Evolutionary conservation across 1,140 invertebrate species (phyloP).

Genomic region (Drosophila repleta): DNA sequence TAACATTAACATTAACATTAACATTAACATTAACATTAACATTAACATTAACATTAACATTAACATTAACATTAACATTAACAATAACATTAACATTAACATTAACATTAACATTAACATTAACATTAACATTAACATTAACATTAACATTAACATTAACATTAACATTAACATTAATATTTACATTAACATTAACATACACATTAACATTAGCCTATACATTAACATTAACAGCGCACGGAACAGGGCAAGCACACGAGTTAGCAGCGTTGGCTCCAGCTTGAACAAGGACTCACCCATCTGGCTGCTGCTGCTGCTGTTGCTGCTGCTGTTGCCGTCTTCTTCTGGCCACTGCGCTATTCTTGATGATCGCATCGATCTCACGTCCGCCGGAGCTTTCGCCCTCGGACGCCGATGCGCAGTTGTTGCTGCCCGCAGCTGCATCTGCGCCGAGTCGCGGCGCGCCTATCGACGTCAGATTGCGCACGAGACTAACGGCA

Average conservation of each 20-base stretch:
- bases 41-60: too few species aligned
- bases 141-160: too few species aligned
- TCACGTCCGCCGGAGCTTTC: slow-evolving; percentile 86
- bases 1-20: too few species aligned
- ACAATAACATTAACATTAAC: too few species aligned
- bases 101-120: too few species aligned
- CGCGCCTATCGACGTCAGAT: slow-evolving; percentile 67
- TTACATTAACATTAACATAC: too few species aligned
- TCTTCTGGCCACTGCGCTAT: slow-evolving; percentile 84
- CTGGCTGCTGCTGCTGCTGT: slow-evolving; percentile 55
- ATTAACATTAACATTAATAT: too few species aligned
- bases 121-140: too few species aligned
- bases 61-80: too few species aligned
- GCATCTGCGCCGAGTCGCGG: slow-evolving; percentile 29
- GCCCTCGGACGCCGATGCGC: slow-evolving; percentile 84
- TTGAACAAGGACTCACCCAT: slow-evolving; percentile 69
- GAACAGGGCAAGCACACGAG: slow-evolving; percentile 26
- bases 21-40: too few species aligned
- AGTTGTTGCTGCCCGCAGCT: slow-evolving; percentile 43
- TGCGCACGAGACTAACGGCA: slow-evolving; percentile 74
- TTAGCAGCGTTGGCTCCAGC: slow-evolving; percentile 4
- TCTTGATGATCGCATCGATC: slow-evolving; percentile 85
- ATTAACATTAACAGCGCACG: slow-evolving; percentile 47
- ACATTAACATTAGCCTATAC: too few species aligned
- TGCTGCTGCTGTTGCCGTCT: slow-evolving; percentile 72